Evolutionary conservation across 2,888 invertebrate species (phyloP).

Genomic region (Labia minor): DNA sequence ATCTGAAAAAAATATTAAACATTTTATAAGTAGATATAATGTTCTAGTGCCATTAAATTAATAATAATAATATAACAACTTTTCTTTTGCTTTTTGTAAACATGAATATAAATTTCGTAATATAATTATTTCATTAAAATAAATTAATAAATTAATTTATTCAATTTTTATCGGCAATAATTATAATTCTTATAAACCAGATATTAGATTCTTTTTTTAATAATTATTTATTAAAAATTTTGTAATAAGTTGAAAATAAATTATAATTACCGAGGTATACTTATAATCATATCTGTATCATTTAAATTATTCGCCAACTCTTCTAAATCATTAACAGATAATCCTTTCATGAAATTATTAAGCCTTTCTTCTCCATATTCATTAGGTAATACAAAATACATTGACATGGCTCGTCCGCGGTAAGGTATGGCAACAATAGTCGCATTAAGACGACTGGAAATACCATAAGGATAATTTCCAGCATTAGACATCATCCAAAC

Average conservation of each 20-base stretch:
- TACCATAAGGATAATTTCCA: constrained; percentile 47
- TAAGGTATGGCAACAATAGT: constrained; percentile 61
- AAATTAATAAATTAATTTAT: too few relatives aligned
- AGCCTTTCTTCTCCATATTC: constrained; percentile 40
- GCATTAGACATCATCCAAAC: constrained; percentile 58
- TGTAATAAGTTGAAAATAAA: too few relatives aligned
- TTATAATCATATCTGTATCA: constrained; percentile 42
- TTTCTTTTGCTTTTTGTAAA: too few relatives aligned
- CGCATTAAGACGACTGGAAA: constrained; percentile 41
- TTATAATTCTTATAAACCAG: too few relatives aligned
- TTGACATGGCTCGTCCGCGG: constrained; percentile 47
- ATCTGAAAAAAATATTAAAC: constrained; percentile 48
- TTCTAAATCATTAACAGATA: constrained; percentile 43
- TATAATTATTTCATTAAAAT: too few relatives aligned
- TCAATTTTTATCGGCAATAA: too few relatives aligned
- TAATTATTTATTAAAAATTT: too few relatives aligned
- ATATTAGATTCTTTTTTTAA: too few relatives aligned
- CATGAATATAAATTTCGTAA: too few relatives aligned
- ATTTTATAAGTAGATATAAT: too few relatives aligned
- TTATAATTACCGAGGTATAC: constrained; percentile 30
- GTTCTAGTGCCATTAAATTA: too few relatives aligned
- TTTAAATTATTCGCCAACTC: constrained; percentile 40
- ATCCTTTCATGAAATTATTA: constrained; percentile 38
- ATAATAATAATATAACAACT: too few relatives aligned
- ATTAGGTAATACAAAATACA: constrained; percentile 56